Evolutionary conservation across 1,140 invertebrate species (phyloP).

Genomic region (Drosophila sturtevanti): DNA sequence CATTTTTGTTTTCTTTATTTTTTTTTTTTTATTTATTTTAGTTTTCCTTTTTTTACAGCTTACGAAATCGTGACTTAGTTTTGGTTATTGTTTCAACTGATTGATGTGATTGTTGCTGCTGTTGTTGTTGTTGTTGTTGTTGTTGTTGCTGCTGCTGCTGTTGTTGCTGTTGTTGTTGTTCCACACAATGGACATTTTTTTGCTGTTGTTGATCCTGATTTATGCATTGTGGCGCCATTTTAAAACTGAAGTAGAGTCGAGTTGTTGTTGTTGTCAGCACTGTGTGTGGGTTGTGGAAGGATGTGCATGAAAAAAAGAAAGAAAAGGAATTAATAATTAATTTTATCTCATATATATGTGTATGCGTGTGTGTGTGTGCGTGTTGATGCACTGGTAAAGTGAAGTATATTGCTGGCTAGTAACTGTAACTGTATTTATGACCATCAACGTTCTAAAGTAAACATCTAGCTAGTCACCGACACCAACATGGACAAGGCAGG

Average conservation of each 20-base stretch:
- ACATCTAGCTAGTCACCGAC: slow-evolving; percentile 54
- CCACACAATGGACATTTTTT: slow-evolving; percentile 9
- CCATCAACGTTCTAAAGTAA: slow-evolving; percentile 64
- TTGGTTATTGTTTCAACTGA: slow-evolving; percentile 37
- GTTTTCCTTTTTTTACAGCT: slow-evolving; percentile 62
- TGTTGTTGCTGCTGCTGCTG: slow-evolving; percentile 31
- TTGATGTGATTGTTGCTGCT: slow-evolving; percentile 17
- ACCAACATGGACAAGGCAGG: no score
- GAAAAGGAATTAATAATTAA: not conserved
- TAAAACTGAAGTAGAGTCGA: not conserved
- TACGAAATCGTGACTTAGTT: slow-evolving; percentile 46
- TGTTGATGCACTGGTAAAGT: not conserved
- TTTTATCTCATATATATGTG: not conserved
- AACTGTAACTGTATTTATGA: slow-evolving; percentile 63
- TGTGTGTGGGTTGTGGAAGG: no score
- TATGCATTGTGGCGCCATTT: slow-evolving; percentile 50
- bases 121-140: slow-evolving; percentile 24
- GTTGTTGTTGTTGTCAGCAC: slow-evolving; percentile 40
- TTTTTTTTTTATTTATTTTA: slow-evolving; percentile 48
- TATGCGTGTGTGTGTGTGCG: not conserved
- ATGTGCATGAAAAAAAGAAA: not conserved
- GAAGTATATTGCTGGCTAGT: slow-evolving; percentile 46
- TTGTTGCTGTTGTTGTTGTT: slow-evolving; percentile 30
- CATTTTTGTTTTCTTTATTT: slow-evolving; percentile 36
- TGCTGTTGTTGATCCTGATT: slow-evolving; percentile 20